Base-by-base conservation (phyloP, 1,140 invertebrate genomes). In the Zeugodacus cucurbitae region DNA sequence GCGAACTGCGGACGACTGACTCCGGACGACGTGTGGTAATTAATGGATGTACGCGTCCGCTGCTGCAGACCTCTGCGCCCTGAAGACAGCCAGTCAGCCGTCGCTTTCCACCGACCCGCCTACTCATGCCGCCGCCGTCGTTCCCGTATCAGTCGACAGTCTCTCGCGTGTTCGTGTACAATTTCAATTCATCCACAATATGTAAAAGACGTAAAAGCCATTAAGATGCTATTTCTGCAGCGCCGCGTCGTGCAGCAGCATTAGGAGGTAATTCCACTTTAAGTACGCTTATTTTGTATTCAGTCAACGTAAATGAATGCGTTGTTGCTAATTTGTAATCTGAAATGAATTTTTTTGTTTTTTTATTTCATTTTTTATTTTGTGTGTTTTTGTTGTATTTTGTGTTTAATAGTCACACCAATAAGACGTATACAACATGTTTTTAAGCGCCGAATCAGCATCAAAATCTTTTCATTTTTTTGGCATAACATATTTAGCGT, bases 261-360 rank as follows among this genome's bases (percentile, higher is more conserved):
- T 82, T 29, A 82, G n/a, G 22, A 82, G 48, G 74, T 82, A 44
- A 82, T n/a, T 44, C 26, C 22, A 48, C 22, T 54, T 29, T 82
- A 82, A 82, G 20, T 82, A 54, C 74, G n/a, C 74, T 82, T 29
- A 44, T 82, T 82, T 82, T n/a, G 74, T 82, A 82, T 82, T 82
- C 74, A 82, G 44, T 82, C 41, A 48, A 48, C 41, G 74, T 22
- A 8, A 82, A 82, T 17, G 29, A 82, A 44, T 41, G 48, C 74
- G 41, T 48, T n/a, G n/a, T 48, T 48, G 41, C 74, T 82, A 82
- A 82, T 82, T 82, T 82, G 74, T 82, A 48, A 82, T n/a, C n/a
- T 41, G 26, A 82, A 48, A 54, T 82, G 7, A 44, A n/a, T 82
- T 82, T 82, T 48, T n/a, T 54, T 54, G 14, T 54, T 54, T 4